phyloP scores from a whole-genome alignment of 2,888 invertebrate genomes.

The Noctua fimbriata region DNA sequence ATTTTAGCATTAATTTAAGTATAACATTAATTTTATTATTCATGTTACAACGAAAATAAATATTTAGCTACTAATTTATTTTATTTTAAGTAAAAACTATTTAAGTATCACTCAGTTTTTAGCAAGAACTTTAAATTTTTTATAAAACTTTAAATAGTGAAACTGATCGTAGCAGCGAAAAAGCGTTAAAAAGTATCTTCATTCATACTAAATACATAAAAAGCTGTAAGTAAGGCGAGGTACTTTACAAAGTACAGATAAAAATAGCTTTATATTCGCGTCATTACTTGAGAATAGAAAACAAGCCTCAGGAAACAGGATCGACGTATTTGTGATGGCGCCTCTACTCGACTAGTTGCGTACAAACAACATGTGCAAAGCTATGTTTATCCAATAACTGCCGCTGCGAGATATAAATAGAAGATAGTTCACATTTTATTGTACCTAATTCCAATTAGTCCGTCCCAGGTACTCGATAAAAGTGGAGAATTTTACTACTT shows the following conservation, averaged over 20 bases:
- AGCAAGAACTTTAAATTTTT: neutral
- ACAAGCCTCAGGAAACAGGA: slow-evolving; percentile 65
- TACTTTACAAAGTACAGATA: slow-evolving; percentile 46
- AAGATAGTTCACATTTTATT: slow-evolving; percentile 45
- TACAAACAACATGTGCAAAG: slow-evolving; percentile 38
- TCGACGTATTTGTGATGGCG: slow-evolving; percentile 48
- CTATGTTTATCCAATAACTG: slow-evolving; percentile 30
- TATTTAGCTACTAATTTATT: neutral
- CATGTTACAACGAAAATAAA: neutral
- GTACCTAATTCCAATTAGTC: slow-evolving; percentile 26
- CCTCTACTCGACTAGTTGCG: slow-evolving; percentile 45
- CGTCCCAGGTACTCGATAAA: neutral
- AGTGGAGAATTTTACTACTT: slow-evolving; percentile 5
- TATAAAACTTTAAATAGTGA: neutral
- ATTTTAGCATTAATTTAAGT: slow-evolving; percentile 26
- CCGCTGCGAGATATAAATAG: slow-evolving; percentile 50
- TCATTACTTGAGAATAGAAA: slow-evolving; percentile 64
- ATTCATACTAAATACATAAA: slow-evolving; percentile 28
- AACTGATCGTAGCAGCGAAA: neutral
- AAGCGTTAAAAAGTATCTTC: neutral
- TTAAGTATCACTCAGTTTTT: neutral
- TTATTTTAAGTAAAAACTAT: neutral
- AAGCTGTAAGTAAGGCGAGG: slow-evolving; percentile 36
- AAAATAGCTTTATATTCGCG: slow-evolving; percentile 60
- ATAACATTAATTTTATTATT: neutral